Conservation (phyloP, 1,140 invertebrate genomes). For the Meloidogyne chitwoodi region DNA sequence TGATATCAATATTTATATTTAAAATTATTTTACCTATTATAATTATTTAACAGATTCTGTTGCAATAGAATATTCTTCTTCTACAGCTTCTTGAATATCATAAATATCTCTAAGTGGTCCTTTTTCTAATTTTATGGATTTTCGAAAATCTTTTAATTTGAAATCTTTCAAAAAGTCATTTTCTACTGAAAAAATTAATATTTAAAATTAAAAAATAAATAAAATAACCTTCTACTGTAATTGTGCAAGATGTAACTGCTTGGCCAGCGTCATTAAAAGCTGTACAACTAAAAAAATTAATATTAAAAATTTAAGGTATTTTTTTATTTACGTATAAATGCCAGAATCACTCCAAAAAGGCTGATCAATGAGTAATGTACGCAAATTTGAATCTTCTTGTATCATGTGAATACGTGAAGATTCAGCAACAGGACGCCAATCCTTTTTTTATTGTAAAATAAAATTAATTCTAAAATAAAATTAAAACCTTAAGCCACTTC, state of each 20-base stretch:
- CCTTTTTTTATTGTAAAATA: conserved; percentile 59
- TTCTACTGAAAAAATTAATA: conserved; percentile 23
- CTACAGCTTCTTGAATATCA: conserved; percentile 58
- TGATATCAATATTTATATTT: background rate
- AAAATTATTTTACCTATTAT: background rate
- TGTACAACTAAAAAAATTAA: conserved; percentile 64
- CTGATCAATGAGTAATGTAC: conserved; percentile 76
- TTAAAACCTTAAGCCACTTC: conserved; percentile 79
- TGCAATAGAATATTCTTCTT: conserved; percentile 27
- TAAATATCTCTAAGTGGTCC: conserved; percentile 56
- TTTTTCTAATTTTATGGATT: background rate
- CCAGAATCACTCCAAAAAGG: conserved; percentile 83
- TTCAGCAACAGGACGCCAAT: conserved; percentile 81
- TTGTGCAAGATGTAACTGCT: conserved; percentile 79
- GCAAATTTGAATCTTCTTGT: conserved; percentile 75
- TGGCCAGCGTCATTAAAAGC: conserved; percentile 86
- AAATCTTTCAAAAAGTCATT: conserved; percentile 25
- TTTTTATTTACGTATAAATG: conserved; percentile 70
- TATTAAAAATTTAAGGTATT: background rate
- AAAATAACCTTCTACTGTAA: conserved; percentile 83
- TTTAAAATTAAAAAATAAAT: conserved; percentile 25
- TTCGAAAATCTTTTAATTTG: conserved; percentile 7
- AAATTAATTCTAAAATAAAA: background rate
- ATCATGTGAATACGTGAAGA: conserved; percentile 80
- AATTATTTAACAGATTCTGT: conserved; percentile 10